Evolutionary conservation across 2,888 invertebrate species (phyloP), one percentile per base, ranked within the genome.

Genomic region (Flexamia atlantica): DNA sequence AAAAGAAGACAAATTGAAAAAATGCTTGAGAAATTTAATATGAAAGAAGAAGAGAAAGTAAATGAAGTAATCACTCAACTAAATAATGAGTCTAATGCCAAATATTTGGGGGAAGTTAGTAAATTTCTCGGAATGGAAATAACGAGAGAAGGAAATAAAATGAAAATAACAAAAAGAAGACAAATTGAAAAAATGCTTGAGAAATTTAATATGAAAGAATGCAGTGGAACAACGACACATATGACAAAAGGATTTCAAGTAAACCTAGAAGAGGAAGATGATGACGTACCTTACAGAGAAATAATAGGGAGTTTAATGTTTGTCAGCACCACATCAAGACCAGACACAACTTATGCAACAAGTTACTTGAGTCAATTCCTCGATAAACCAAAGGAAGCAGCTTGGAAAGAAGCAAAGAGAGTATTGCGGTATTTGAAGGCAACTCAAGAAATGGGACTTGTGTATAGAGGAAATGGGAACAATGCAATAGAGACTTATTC

Each of bases 251-350:
- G 50, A 74, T 76, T 20, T 25, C 42, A 82, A 17, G 32, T 83
- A 14, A 36, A 83, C 9, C 42, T 68, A 12, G 46, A 28, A 40
- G 53, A 53, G 32, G 30, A 42, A 28, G 53, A 32, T 70, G 46
- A 23, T 30, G 68, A 81, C 42, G 82, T 57, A 40, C 85, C 85
- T 10, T 86, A 84, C 36, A 42, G 83, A 46, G 74, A 83, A 32
- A 57, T 85, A 14, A 72, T 86, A 50, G 81, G 86, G 32, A 82
- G 46, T 42, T 46, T 85, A 0, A 46, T 85, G 25, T 86, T 84
- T 60, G 12, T 85, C 10, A 53, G 84, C 25, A 70, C 72, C 9
- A 83, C 42, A 5, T 83, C 83, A 53, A 30, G 23, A 70, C 42
- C 50, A 74, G 53, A 74, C 46, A 36, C n/a, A 64, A 72, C 50